Base-by-base conservation (phyloP, 2,113 vertebrate genomes). In the Pygoscelis antarcticus region DNA sequence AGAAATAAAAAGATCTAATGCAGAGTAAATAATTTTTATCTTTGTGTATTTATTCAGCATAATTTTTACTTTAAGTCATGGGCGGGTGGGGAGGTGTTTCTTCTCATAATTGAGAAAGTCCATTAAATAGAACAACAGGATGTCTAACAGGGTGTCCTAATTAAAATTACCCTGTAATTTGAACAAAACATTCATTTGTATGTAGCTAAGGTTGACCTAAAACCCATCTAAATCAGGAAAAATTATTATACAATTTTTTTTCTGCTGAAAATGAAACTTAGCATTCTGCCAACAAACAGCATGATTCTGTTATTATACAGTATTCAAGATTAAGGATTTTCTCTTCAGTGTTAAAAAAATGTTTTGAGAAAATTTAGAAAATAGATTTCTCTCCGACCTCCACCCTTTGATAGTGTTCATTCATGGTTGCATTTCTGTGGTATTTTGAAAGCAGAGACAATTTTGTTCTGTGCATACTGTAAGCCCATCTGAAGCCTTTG, bases 111-210 rank as follows among this genome's bases (percentile, higher is more conserved):
- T 96, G 97, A 97, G 91, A 97, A 93, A 94, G 91, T 96, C 89
- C 95, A 95, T 97, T 97, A 97, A 96, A 93, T 85, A 93, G 91
- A 97, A 95, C 93, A 96, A 95, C 96, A 91, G 93, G 94, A 96
- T 97, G 93, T 95, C 91, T 94, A 97, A 81, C 89, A 95, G 81
- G 91, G 89, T 96, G 93, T 93, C 96, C 93, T 96, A 97, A 97
- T 97, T 97, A 96, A 96, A 94, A 96, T 97, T 93, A 91, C 85
- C 84, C 91, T 96, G 87, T 94, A 93, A 97, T 97, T 94, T 95
- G 93, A 96, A 91, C 87, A 95, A 95, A 96, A 93, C 86, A 89
- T 95, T 92, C 38, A 86, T 97, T 95, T 91, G 57, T 94, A 71
- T 96, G 94, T 96, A 95, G 95, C 89, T 94, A 94, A 96, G 66